Conservation (phyloP, 1,140 invertebrate genomes). For the Lucilia sericata region DNA sequence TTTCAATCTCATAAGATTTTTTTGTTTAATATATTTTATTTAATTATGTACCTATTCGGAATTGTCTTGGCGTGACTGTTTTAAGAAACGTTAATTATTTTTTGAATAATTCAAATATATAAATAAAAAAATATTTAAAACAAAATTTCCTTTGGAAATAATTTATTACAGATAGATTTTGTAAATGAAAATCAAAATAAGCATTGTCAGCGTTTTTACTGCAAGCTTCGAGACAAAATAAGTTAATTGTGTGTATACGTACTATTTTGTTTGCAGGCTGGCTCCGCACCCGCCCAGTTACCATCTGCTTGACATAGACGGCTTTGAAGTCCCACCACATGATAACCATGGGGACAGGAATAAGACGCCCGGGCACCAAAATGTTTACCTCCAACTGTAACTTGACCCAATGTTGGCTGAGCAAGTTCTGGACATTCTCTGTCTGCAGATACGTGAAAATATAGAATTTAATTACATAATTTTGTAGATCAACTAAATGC, state of each 20-base stretch:
- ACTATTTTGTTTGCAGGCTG: slow-evolving; percentile 90
- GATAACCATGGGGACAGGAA: slow-evolving; percentile 86
- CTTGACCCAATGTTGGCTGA: slow-evolving; percentile 78
- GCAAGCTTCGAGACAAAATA: no score
- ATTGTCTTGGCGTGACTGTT: no score
- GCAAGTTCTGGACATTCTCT: slow-evolving; percentile 84
- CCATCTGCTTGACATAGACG: slow-evolving; percentile 92
- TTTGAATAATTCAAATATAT: no score
- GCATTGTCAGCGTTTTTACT: no score
- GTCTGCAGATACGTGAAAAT: slow-evolving; percentile 71
- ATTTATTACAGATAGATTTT: no score
- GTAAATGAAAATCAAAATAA: no score
- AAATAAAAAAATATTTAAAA: no score
- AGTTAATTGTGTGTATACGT: slow-evolving; percentile 56
- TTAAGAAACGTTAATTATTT: no score
- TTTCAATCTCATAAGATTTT: no score
- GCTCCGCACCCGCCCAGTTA: slow-evolving; percentile 88
- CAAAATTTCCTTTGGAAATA: no score
- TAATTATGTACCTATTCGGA: no score
- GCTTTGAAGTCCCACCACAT: slow-evolving; percentile 86
- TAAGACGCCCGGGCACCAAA: slow-evolving; percentile 85
- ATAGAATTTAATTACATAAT: neutral
- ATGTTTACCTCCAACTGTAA: slow-evolving; percentile 78
- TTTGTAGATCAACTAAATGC: neutral
- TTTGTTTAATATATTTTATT: no score